Percentiles rank a stretch among this genome's conserved stretches.
Evolutionary conservation across 2,888 invertebrate species (phyloP).

Genomic region (Erynnis tages): DNA sequence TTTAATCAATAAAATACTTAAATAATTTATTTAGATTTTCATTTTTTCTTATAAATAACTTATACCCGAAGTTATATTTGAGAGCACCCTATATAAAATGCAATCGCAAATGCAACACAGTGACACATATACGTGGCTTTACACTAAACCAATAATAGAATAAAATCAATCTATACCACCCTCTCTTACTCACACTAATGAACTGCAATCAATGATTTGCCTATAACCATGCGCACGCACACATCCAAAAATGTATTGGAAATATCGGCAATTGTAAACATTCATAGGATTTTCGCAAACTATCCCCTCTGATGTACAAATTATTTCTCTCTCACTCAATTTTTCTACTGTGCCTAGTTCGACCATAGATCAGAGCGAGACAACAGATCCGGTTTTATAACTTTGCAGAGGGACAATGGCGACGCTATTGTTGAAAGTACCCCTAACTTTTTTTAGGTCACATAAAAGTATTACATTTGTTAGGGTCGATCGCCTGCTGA

Average conservation of each 20-base stretch:
- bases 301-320: conserved; percentile 54
- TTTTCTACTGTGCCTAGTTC: conserved; percentile 34
- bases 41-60: too few species aligned
- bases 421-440: conserved; percentile 78
- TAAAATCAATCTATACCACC: conserved; percentile 79
- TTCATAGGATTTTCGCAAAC: conserved; percentile 74
- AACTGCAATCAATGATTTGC: conserved; percentile 63
- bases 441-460: conserved; percentile 81
- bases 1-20: too few species aligned
- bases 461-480: conserved; percentile 79
- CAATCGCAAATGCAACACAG: conserved; percentile 67
- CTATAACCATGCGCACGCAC: conserved; percentile 52
- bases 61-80: background rate
- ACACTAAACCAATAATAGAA: conserved; percentile 80
- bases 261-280: conserved; percentile 79
- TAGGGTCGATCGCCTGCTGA: conserved; percentile 72
- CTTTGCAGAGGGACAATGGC: conserved; percentile 74
- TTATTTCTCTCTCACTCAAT: conserved; percentile 53
- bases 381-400: conserved; percentile 61
- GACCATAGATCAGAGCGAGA: conserved; percentile 50
- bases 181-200: conserved; percentile 63
- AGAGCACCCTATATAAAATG: conserved; percentile 53
- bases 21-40: too few species aligned
- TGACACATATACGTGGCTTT: conserved; percentile 80
- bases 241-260: conserved; percentile 55